Percentiles rank a stretch among this genome's conserved stretches.
These are phyloP conservation scores for Brachypalpus laphriformis DNA, from an alignment of 2,888 invertebrate species.

Conservation along the genomic window DNA sequence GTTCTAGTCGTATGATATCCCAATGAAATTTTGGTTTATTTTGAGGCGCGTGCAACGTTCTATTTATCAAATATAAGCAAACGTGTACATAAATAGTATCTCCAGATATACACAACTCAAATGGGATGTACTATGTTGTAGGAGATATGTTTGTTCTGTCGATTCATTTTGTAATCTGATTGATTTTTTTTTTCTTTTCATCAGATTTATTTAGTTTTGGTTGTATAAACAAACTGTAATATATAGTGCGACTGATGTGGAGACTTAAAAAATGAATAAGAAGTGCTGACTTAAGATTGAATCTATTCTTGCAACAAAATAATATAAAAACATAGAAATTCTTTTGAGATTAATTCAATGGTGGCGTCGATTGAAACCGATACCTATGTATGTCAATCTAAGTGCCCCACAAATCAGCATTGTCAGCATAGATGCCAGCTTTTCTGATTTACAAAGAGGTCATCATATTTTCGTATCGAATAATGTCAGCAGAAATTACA, in stretches of 20 bases:
- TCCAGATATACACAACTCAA: slow-evolving; percentile 6
- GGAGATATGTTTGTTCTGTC: slow-evolving; percentile 22
- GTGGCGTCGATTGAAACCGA: not conserved
- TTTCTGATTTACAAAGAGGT: not conserved
- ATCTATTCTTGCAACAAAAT: too few relatives aligned
- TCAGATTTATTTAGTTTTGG: slow-evolving; percentile 5
- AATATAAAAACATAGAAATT: too few relatives aligned
- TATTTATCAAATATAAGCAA: slow-evolving; percentile 67
- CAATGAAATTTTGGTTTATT: slow-evolving; percentile 54
- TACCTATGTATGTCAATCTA: not conserved
- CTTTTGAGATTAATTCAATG: not conserved
- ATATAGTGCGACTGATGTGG: not conserved
- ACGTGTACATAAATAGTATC: slow-evolving; percentile 43
- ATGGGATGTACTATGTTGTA: not conserved
- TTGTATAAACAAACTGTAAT: slow-evolving; percentile 12
- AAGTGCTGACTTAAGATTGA: not conserved
- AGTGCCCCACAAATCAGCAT: not conserved
- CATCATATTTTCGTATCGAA: too few relatives aligned
- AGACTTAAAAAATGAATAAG: not conserved
- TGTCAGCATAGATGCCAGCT: not conserved
- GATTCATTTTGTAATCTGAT: slow-evolving; percentile 13
- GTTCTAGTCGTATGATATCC: slow-evolving; percentile 11
- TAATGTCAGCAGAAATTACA: too few relatives aligned
- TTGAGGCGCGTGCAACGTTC: slow-evolving; percentile 49
- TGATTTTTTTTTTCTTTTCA: not conserved